phyloP scores from a whole-genome alignment of 1,140 invertebrate genomes.

The Steinernema khuongi region DNA sequence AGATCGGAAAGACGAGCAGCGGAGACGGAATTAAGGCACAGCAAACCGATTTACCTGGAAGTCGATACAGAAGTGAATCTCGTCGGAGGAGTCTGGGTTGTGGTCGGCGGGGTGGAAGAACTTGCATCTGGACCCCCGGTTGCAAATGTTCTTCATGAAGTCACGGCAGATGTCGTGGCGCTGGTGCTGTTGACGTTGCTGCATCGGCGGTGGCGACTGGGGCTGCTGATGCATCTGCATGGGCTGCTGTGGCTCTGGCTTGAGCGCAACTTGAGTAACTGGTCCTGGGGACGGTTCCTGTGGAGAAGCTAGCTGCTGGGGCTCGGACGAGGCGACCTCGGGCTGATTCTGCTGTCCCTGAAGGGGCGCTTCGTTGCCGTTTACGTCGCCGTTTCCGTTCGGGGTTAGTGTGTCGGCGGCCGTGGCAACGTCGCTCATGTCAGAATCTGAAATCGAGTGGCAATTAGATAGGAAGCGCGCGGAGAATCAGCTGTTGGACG shows the following conservation, averaged over 20 bases:
- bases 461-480: not conserved
- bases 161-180: conserved; percentile 63
- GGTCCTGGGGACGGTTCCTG: not conserved
- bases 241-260: not conserved
- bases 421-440: not conserved
- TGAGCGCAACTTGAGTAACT: not conserved
- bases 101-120: conserved; percentile 67
- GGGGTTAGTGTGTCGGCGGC: not conserved
- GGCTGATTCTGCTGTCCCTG: not conserved
- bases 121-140: conserved; percentile 72
- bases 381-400: conserved; percentile 17
- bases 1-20: conserved; percentile 12
- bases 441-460: not conserved
- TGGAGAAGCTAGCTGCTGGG: not conserved
- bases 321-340: not conserved
- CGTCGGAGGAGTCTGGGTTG: conserved; percentile 33
- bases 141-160: conserved; percentile 68
- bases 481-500: too few species aligned
- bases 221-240: not conserved
- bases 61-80: conserved; percentile 55
- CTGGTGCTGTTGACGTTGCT: conserved; percentile 6
- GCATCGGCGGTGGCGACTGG: not conserved
- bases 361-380: not conserved
- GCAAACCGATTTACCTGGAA: conserved; percentile 45
- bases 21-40: not conserved